phyloP scores from a whole-genome alignment of 2,888 invertebrate genomes.

The Caenorhabditis zanzibari region DNA sequence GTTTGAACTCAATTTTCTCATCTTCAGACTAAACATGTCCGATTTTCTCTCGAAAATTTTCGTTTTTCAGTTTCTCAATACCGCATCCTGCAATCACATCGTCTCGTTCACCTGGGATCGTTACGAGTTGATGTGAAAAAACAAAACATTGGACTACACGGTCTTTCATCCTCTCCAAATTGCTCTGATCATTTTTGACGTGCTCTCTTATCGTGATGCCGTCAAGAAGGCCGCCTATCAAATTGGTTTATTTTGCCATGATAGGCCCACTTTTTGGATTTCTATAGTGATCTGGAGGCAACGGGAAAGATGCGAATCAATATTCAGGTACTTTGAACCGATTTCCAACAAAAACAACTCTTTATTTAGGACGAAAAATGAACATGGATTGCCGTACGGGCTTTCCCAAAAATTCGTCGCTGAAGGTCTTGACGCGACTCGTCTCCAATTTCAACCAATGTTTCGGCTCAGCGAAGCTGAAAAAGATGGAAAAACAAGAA shows the following conservation, averaged over 20 bases:
- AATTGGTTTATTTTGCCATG: constrained; percentile 98
- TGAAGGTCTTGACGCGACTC: constrained; percentile 2
- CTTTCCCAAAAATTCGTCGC: constrained; percentile 72
- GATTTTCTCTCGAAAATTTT: too few species aligned
- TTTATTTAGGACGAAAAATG: constrained; percentile 92
- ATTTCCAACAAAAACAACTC: background rate
- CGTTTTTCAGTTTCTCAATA: constrained; percentile 54
- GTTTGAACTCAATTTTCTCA: too few species aligned
- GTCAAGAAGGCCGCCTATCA: constrained; percentile 86
- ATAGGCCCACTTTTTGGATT: constrained; percentile 86
- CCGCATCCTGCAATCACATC: constrained; percentile 79
- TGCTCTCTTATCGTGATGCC: constrained; percentile 87
- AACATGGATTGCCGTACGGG: constrained; percentile 88
- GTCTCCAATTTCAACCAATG: constrained; percentile 56
- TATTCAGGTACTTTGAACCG: constrained; percentile 36
- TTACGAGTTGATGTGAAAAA: constrained; percentile 79
- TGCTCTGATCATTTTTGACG: constrained; percentile 90
- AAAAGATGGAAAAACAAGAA: constrained; percentile 56
- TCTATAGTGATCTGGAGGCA: constrained; percentile 86
- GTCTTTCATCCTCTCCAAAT: constrained; percentile 94
- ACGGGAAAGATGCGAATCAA: constrained; percentile 89
- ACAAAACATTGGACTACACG: constrained; percentile 89
- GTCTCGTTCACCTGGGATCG: constrained; percentile 87
- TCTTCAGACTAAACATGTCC: too few species aligned
- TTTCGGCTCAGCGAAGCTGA: constrained; percentile 70